phyloP scores from a whole-genome alignment of 1,140 invertebrate genomes.

The Mercenaria mercenaria region DNA sequence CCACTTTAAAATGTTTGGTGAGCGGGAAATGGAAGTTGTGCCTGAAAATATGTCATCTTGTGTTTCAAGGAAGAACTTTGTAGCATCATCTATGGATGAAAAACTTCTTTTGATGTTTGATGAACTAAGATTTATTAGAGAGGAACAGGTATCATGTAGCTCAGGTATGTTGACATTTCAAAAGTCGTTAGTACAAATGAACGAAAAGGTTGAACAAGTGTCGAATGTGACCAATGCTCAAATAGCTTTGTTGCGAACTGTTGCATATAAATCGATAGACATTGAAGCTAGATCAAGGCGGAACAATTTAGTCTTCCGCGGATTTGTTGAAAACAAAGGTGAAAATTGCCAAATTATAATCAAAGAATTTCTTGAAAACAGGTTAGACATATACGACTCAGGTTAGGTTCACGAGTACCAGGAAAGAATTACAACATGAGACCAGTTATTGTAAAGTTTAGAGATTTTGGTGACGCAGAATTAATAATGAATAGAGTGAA shows the following conservation, averaged over 20 bases:
- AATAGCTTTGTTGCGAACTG: background rate
- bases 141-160: constrained; percentile 15
- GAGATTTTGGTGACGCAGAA: constrained; percentile 31
- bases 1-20: background rate
- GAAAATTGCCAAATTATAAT: constrained; percentile 14
- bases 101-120: constrained; percentile 15
- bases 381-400: background rate
- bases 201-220: background rate
- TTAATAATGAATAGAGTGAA: background rate
- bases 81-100: background rate
- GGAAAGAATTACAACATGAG: background rate
- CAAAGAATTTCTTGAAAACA: background rate
- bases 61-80: constrained; percentile 13
- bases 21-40: background rate
- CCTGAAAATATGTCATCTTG: too few relatives aligned
- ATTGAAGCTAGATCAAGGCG: constrained; percentile 4
- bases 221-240: background rate
- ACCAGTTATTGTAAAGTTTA: constrained; percentile 29
- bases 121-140: constrained; percentile 32
- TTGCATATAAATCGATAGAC: constrained; percentile 37
- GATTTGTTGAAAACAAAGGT: constrained; percentile 29
- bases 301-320: constrained; percentile 19
- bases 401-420: background rate
- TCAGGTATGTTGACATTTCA: background rate
- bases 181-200: background rate